A percentile compares a stretch with the other conserved stretches of the same genome.
Conservation (phyloP, 1,140 invertebrate genomes). For the Drosophila parvula region DNA sequence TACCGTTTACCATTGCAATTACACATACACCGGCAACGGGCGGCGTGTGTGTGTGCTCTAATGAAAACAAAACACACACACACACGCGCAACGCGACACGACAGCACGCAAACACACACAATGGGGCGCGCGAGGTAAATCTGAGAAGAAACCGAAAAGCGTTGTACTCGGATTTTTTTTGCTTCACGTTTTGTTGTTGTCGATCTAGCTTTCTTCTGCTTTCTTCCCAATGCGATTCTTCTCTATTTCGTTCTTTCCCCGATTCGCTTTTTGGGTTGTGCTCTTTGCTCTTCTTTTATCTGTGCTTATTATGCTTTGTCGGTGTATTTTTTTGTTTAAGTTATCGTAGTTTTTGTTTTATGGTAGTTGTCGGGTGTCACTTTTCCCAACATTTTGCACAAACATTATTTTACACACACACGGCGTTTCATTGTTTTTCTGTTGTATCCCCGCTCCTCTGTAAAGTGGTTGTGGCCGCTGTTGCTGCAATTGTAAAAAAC, state of each 20-base stretch:
- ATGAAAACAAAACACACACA: constrained; percentile 47
- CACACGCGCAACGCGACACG: constrained; percentile 17
- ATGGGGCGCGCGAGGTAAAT: constrained; percentile 16
- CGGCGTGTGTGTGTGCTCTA: constrained; percentile 51
- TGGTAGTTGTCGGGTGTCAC: constrained; percentile 25
- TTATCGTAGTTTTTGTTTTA: constrained; percentile 40
- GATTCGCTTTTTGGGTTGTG: constrained; percentile 2
- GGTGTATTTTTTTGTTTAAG: constrained; percentile 13
- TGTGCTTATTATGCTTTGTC: neutral
- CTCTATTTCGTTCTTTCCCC: constrained; percentile 4
- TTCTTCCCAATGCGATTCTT: constrained; percentile 10
- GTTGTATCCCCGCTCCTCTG: constrained; percentile 5
- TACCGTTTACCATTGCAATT: constrained; percentile 42
- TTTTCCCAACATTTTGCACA: constrained; percentile 42
- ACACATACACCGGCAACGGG: constrained; percentile 22
- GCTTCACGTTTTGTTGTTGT: constrained; percentile 2
- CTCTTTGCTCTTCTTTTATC: constrained; percentile 1
- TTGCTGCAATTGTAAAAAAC: constrained; percentile 32
- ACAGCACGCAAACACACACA: constrained; percentile 20
- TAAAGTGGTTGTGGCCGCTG: constrained; percentile 21
- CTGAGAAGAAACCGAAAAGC: constrained; percentile 28
- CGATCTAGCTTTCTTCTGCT: constrained; percentile 11
- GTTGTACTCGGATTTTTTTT: constrained; percentile 5
- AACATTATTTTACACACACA: constrained; percentile 13
- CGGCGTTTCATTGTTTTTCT: constrained; percentile 1